Conservation (phyloP, 2,797 vertebrate species). For the Sebastes elongatus region DNA sequence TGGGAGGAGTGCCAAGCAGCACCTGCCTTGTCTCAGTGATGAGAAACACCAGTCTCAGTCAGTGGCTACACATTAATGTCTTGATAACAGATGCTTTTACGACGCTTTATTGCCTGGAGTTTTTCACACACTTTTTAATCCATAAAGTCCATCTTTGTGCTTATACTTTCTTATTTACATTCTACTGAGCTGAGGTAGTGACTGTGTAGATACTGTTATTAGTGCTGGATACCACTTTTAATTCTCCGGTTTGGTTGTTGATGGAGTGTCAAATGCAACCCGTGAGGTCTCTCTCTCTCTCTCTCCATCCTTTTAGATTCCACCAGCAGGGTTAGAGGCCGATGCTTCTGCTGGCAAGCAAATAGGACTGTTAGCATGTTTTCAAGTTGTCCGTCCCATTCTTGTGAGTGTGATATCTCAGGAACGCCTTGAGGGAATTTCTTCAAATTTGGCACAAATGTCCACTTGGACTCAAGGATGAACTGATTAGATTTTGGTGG, state of each 20-base stretch:
- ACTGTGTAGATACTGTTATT: conserved; percentile 45
- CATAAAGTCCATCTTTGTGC: conserved; percentile 35
- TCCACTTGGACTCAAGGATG: neutral
- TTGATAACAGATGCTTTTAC: conserved; percentile 47
- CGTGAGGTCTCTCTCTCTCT: conserved; percentile 22
- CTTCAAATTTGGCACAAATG: neutral
- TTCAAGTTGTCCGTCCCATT: neutral
- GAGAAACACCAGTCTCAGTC: conserved; percentile 48
- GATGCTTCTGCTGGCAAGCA: conserved; percentile 13
- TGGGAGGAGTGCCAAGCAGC: conserved; percentile 51
- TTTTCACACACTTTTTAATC: conserved; percentile 22
- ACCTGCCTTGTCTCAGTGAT: conserved; percentile 44
- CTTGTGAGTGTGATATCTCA: neutral
- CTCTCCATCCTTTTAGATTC: conserved; percentile 52
- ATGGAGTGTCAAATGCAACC: conserved; percentile 27
- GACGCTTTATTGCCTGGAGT: conserved; percentile 36
- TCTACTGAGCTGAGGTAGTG: conserved; percentile 48
- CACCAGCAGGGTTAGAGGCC: conserved; percentile 46
- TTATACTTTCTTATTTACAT: conserved; percentile 59
- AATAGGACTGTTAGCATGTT: conserved; percentile 13
- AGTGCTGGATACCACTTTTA: conserved; percentile 61
- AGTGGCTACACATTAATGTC: conserved; percentile 44
- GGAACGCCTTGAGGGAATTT: neutral
- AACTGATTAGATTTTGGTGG: neutral
- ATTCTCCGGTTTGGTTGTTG: conserved; percentile 25